phyloP scores from a whole-genome alignment of 2,113 vertebrate genomes.

The Eptatretus burgeri region DNA sequence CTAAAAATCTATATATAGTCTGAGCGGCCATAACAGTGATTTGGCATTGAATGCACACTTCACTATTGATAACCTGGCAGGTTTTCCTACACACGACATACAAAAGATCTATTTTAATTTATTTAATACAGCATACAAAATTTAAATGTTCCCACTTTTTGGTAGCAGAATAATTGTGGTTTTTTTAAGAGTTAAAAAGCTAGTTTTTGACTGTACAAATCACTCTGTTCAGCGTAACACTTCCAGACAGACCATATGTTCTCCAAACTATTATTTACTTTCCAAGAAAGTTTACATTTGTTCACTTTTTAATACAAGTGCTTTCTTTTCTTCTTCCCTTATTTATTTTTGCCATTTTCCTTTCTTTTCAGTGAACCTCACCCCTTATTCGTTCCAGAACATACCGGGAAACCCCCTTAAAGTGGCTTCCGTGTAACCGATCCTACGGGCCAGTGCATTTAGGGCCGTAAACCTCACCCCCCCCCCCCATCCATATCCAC shows the following conservation, averaged over 20 bases:
- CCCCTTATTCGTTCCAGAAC: not conserved
- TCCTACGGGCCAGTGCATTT: too few species aligned
- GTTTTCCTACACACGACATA: not conserved
- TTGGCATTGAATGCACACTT: slow-evolving; percentile 2
- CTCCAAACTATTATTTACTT: not conserved
- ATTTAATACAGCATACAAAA: slow-evolving; percentile 5
- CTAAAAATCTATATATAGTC: not conserved
- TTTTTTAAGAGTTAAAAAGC: slow-evolving; percentile 4
- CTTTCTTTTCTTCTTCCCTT: not conserved
- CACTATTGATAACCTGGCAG: not conserved
- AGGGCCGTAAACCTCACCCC: too few species aligned
- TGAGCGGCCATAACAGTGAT: slow-evolving; percentile 1
- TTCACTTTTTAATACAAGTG: not conserved
- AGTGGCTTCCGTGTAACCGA: too few species aligned
- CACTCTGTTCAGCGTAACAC: not conserved
- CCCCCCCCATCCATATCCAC: too few species aligned
- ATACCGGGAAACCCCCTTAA: too few species aligned
- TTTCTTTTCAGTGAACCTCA: not conserved
- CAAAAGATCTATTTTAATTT: slow-evolving; percentile 5
- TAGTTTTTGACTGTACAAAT: not conserved
- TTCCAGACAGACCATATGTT: slow-evolving; percentile 2
- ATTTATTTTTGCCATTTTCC: not conserved
- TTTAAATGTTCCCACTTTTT: slow-evolving; percentile 5
- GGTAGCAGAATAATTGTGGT: slow-evolving; percentile 5
- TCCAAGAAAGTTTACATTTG: not conserved